Base-by-base conservation (phyloP, 2,888 invertebrate species). In the Volucella inflata region DNA sequence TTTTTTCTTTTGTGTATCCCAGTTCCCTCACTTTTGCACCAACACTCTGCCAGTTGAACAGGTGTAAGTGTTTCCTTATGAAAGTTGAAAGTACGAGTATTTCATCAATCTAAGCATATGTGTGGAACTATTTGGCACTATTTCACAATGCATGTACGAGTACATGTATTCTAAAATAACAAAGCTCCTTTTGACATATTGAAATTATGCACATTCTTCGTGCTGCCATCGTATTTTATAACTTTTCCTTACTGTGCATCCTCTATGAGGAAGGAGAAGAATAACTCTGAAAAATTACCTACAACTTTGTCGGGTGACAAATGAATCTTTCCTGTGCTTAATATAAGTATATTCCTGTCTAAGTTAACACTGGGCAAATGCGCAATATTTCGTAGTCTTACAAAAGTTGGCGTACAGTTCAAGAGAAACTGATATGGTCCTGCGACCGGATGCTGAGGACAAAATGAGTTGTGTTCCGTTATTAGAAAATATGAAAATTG, bases 311-410 rank as follows among this genome's bases (percentile, higher is more conserved):
- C 72, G 68, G 21, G 40, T 55, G 55, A 57, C 62, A 70, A 55
- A 79, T 74, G 78, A 83, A 82, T 82, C 82, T 71, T 65, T 53
- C 77, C 67, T 71, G 60, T 44, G 57, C 42, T 30, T 62, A 38
- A 70, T 71, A 51, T 65, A 38, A 38, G 60, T 60, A 67, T 50
- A 55, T 50, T 75, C 75, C 62, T 75, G 48, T 60, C 75, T 53
- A 74, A 65, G 60, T 75, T 67, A 67, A 67, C 51, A 59, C 64
- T 50, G 42, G 59, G 44, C 40, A 50, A 53, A 36, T 64, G 38
- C 21, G 21, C 53, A 60, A 16, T 38, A 16, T 44, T 51, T 48
- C 55, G 40, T 48, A 17, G 38, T 6, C 6, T 30, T 30, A 30
- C 30, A 30, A 30, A 30, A 30, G 16, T 48, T 11, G n/a, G 11